Evolutionary conservation across 2,888 invertebrate species (phyloP).

Genomic region (Cenopis cana): DNA sequence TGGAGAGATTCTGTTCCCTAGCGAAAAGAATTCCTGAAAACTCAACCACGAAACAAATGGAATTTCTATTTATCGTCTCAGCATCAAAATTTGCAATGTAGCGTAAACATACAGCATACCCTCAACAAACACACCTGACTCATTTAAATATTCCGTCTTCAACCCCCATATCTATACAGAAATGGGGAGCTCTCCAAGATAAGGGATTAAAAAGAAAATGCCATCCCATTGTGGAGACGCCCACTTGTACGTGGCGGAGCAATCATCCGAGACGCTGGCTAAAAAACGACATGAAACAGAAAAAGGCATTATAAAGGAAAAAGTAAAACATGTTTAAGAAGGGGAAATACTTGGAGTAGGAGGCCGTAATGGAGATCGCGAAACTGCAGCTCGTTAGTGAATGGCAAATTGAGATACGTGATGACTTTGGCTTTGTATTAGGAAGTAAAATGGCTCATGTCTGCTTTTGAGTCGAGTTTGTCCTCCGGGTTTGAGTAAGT

Average conservation of each 20-base stretch:
- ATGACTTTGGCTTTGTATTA: constrained; percentile 43
- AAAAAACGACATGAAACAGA: constrained; percentile 59
- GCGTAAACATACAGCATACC: constrained; percentile 38
- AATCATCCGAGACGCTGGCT: constrained; percentile 66
- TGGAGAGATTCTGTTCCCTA: background rate
- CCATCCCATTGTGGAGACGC: constrained; percentile 64
- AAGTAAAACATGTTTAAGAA: constrained; percentile 58
- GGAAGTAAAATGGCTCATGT: constrained; percentile 42
- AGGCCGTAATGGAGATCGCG: constrained; percentile 54
- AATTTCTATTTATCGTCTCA: constrained; percentile 38
- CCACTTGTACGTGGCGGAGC: constrained; percentile 55
- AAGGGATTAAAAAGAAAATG: constrained; percentile 76
- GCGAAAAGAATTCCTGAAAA: background rate
- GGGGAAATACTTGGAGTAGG: constrained; percentile 50
- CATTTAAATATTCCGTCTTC: constrained; percentile 66
- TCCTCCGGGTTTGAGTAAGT: constrained; percentile 36
- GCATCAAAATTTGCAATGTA: constrained; percentile 35
- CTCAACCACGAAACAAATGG: constrained; percentile 32
- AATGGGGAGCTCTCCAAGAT: constrained; percentile 59
- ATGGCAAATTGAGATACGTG: constrained; percentile 41
- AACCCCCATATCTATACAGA: constrained; percentile 52
- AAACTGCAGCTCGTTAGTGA: constrained; percentile 47
- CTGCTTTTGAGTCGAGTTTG: constrained; percentile 32
- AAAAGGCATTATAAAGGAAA: constrained; percentile 59
- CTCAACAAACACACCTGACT: constrained; percentile 56